Conservation (phyloP, 1,140 invertebrate genomes). For the Brachystomella parvula region DNA sequence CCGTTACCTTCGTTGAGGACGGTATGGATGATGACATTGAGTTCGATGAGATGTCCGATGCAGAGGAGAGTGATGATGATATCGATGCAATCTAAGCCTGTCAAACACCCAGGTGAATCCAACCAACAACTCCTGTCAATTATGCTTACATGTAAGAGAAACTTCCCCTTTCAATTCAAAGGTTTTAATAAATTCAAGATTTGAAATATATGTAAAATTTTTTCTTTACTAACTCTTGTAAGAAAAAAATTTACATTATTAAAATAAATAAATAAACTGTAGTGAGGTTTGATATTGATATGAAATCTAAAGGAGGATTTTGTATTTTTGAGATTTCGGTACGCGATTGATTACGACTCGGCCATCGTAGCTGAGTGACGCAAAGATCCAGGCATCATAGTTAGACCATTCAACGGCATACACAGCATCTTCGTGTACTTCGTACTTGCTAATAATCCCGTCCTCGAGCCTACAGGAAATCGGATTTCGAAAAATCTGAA, state of each 20-base stretch:
- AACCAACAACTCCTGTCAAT: neutral
- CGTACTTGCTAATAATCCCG: constrained; percentile 77
- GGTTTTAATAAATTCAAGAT: too few species aligned
- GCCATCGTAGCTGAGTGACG: constrained; percentile 60
- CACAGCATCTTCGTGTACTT: constrained; percentile 96
- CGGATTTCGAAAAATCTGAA: neutral
- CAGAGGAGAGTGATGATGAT: constrained; percentile 74
- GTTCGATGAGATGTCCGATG: constrained; percentile 64
- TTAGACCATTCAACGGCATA: constrained; percentile 95
- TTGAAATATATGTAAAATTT: too few species aligned
- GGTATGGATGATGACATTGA: constrained; percentile 90
- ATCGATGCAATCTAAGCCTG: constrained; percentile 41
- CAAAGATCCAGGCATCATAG: constrained; percentile 96
- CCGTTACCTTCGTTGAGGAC: constrained; percentile 86
- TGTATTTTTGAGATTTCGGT: constrained; percentile 84
- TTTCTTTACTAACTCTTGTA: too few species aligned
- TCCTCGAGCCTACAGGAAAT: constrained; percentile 47
- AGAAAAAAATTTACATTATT: constrained; percentile 3
- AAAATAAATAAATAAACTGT: neutral
- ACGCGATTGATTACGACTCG: constrained; percentile 84
- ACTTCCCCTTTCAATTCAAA: neutral
- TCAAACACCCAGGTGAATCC: neutral
- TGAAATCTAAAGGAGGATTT: constrained; percentile 52
- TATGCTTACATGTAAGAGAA: neutral
- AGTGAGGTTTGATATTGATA: neutral